Base-by-base conservation (phyloP, 2,113 vertebrate species). In the Hippocampus abdominalis region DNA sequence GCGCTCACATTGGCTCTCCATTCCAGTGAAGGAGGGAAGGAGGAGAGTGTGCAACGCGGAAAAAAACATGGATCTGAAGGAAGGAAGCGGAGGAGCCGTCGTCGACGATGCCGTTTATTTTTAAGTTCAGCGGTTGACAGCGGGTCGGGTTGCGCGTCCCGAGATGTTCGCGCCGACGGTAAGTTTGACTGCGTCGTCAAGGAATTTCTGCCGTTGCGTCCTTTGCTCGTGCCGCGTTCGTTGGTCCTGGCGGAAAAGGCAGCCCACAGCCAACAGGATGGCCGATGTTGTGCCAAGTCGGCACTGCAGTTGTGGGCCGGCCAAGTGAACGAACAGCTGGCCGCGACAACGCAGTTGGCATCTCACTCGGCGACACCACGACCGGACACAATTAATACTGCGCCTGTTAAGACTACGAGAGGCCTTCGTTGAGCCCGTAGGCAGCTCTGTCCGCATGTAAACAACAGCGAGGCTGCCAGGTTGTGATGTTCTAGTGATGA, bases 221-320 rank as follows among this genome's bases (percentile, higher is more conserved):
- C 73, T 15, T 62, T 57, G 74, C 63, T 74, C 20, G 36, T 64
- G 25, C 13, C 25, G 27, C 15, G 11, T 27, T 27, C 4, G 42
- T 8, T 71, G 23, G 66, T 60, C 6, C 6, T 49, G 63, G 71
- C n/a, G 69, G 23, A 57, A 57, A 65, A 75, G 48, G 72, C 27
- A 25, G 64, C 42, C 20, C n/a, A n/a, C n/a, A 25, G 64, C 36
- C 27, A 9, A 36, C 3, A 65, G 62, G 64, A 59, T 48, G 69
- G 71, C 61, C 73, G 67, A 64, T 74, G 60, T 70, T 74, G 60
- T 70, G 70, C 42, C 71, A 76, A 81, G 75, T 80, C 75, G 42
- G 79, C 79, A 84, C 84, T 74, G 84, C 87, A 79, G 82, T 64
- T 79, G 73, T 46, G 18, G 57, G 20, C 23, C 21, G 78, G 71